Evolutionary conservation across 2,797 vertebrate genomes (phyloP), one percentile per base, ranked within the genome.

Genomic region (Epinephelus awoara): DNA sequence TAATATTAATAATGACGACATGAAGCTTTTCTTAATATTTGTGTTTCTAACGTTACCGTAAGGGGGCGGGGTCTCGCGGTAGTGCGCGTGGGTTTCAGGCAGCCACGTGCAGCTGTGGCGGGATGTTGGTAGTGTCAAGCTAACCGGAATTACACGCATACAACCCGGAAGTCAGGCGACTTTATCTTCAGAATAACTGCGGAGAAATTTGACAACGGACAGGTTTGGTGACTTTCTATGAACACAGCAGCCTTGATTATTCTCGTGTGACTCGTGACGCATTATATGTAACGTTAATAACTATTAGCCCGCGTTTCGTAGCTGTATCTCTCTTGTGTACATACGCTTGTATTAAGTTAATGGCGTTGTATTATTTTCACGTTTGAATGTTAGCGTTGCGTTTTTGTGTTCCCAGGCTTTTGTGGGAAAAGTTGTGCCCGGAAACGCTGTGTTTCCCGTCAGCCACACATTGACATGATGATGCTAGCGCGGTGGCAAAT

Each of bases 401-500:
- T 4, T 1, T 34, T 18, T 13, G 14, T 5, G 7, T 19, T 21
- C 21, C 3, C 8, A 17, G 23, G 9, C 15, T 34, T 63, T 63
- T 47, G 29, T 34, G 42, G n/a, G 9, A 34, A 52, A 56, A 58
- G 47, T 27, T 52, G 23, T 27, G 2, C 0, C 77, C 72, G 85
- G 74, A 87, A 83, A 65, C 65, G 50, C 57, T 21, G 0, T 38
- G 3, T 42, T 55, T 54, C 17, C 2, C 58, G 13, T 59, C 25
- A n/a, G 21, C 42, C 21, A 6, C 15, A 1, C n/a, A 11, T 23
- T 74, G 58, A 74, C 79, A 34, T 17, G 67, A 17, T 77, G 82
- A 79, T 69, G 77, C 56, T 57, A 64, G 72, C 74, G 77, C 56
- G 23, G 50, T 38, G 58, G 72, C 23, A 75, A 85, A 84, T 42